Conservation (phyloP, 1,140 invertebrate genomes). For the Brachystomella parvula region DNA sequence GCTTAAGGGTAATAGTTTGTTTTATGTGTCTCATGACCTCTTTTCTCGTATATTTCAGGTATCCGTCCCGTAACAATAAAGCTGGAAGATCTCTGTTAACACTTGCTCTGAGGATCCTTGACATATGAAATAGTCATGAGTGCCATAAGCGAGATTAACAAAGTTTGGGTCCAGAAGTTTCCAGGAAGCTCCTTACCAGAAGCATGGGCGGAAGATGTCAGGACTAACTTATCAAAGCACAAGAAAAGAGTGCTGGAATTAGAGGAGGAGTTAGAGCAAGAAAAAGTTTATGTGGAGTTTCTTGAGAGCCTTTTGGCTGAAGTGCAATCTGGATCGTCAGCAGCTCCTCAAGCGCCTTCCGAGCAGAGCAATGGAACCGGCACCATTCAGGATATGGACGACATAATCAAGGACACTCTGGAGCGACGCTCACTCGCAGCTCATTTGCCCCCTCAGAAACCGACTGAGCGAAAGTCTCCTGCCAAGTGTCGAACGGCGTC, state of each 20-base stretch:
- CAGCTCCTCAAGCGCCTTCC: neutral
- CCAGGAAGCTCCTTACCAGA: slow-evolving; percentile 76
- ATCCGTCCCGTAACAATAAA: neutral
- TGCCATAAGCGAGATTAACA: slow-evolving; percentile 37
- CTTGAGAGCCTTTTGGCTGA: slow-evolving; percentile 70
- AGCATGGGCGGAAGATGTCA: slow-evolving; percentile 82
- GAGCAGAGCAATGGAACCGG: slow-evolving; percentile 26
- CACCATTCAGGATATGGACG: slow-evolving; percentile 37
- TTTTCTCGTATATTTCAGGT: neutral
- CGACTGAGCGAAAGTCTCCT: neutral
- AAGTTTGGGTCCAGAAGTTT: slow-evolving; percentile 75
- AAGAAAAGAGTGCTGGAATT: slow-evolving; percentile 65
- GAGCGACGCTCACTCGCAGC: slow-evolving; percentile 37
- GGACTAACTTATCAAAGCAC: slow-evolving; percentile 76
- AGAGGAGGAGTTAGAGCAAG: slow-evolving; percentile 75
- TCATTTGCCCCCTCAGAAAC: slow-evolving; percentile 2
- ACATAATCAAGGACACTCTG: slow-evolving; percentile 43
- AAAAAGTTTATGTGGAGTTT: slow-evolving; percentile 83
- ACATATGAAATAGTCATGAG: slow-evolving; percentile 25
- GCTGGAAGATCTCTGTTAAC: neutral
- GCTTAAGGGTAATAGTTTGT: too few relatives aligned
- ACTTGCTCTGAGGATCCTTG: neutral
- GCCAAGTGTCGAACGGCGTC: neutral
- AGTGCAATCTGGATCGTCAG: slow-evolving; percentile 56
- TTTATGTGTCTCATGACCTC: neutral